phyloP scores from a whole-genome alignment of 2,797 vertebrate genomes.

The Mycteria americana region DNA sequence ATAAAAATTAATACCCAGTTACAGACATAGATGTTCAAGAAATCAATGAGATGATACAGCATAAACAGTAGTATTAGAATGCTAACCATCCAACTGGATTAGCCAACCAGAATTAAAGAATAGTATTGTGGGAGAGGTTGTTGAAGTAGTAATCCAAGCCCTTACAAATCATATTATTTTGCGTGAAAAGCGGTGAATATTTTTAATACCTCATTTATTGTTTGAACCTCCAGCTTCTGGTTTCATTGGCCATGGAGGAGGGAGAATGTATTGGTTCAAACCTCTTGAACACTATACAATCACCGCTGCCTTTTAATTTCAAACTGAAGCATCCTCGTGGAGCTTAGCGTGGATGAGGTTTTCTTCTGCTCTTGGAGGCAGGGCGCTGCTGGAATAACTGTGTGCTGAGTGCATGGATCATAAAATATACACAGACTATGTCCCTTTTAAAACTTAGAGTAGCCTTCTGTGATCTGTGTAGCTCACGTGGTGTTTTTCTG shows the following conservation, averaged over 20 bases:
- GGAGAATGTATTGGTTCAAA: neutral
- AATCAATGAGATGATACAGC: neutral
- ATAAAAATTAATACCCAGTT: neutral
- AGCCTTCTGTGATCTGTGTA: neutral
- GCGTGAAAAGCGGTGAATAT: neutral
- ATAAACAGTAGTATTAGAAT: neutral
- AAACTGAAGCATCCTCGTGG: neutral
- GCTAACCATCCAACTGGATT: neutral
- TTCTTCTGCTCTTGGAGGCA: neutral
- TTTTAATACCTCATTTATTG: neutral
- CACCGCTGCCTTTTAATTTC: rapidly evolving
- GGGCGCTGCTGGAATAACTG: neutral
- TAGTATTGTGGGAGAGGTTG: neutral
- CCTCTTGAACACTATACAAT: rapidly evolving
- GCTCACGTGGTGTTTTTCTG: neutral
- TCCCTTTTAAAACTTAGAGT: neutral
- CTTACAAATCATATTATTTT: neutral
- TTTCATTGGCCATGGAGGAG: neutral
- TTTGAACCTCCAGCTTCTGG: neutral
- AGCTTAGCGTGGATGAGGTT: neutral
- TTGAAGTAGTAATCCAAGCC: neutral
- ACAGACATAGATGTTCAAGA: neutral
- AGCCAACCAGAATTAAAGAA: neutral
- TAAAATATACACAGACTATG: neutral
- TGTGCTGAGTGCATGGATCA: neutral